Conservation (phyloP, 1,140 invertebrate genomes). For the Drosophila bifasciata region DNA sequence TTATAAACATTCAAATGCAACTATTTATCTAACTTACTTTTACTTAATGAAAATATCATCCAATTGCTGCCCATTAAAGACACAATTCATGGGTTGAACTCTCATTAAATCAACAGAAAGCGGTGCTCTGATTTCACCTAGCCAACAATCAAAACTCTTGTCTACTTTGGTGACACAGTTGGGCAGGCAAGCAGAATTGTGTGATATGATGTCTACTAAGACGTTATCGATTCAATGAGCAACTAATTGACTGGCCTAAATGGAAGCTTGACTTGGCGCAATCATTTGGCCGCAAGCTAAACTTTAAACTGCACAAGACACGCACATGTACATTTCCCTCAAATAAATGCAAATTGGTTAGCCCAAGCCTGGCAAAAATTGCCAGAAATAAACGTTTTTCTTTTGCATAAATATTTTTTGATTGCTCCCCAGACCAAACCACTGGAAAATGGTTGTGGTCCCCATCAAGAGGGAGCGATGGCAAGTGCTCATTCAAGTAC, state of each 20-base stretch:
- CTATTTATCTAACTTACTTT: slow-evolving; percentile 22
- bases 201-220: slow-evolving; percentile 48
- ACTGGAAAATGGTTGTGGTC: slow-evolving; percentile 12
- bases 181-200: slow-evolving; percentile 48
- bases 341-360: slow-evolving; percentile 45
- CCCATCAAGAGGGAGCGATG: not conserved
- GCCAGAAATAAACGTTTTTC: slow-evolving; percentile 27
- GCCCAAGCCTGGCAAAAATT: slow-evolving; percentile 24
- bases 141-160: not conserved
- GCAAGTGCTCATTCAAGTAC: slow-evolving; percentile 38
- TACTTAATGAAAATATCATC: slow-evolving; percentile 9
- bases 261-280: slow-evolving; percentile 31
- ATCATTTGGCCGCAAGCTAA: slow-evolving; percentile 11
- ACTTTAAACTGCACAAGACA: slow-evolving; percentile 18
- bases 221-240: slow-evolving; percentile 53
- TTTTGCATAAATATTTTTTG: slow-evolving; percentile 33
- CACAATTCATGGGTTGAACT: slow-evolving; percentile 26
- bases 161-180: slow-evolving; percentile 41
- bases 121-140: slow-evolving; percentile 44
- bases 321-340: slow-evolving; percentile 37
- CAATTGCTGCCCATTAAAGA: slow-evolving; percentile 22
- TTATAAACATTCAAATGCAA: not conserved
- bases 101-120: slow-evolving; percentile 44
- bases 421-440: slow-evolving; percentile 8
- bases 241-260: slow-evolving; percentile 50